phyloP scores from a whole-genome alignment of 2,113 vertebrate genomes.

The Hypomesus transpacificus region DNA sequence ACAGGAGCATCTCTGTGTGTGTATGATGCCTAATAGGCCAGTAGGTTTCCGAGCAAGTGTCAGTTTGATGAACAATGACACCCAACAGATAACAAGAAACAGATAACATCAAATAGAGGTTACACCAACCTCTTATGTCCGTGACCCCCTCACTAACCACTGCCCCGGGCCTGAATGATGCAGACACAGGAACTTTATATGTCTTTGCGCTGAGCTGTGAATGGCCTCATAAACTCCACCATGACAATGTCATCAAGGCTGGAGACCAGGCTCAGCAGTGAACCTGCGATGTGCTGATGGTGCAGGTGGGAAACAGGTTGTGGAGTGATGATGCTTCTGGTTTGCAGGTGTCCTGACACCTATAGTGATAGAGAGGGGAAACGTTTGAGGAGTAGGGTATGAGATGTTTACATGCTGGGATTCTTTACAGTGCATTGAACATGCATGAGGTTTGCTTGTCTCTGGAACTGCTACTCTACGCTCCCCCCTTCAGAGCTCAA shows the following conservation, averaged over 20 bases:
- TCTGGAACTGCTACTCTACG: no score
- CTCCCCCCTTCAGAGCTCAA: no score
- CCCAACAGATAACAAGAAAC: constrained; percentile 8
- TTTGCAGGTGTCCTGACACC: no score
- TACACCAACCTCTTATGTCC: constrained; percentile 32
- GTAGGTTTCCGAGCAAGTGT: constrained; percentile 17
- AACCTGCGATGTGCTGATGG: background rate
- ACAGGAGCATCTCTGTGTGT: background rate
- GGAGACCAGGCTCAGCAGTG: background rate
- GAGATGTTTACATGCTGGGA: no score
- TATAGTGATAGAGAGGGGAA: no score
- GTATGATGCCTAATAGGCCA: background rate
- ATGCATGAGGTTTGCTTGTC: no score
- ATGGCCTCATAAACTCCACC: constrained; percentile 37
- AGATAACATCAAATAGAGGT: constrained; percentile 35
- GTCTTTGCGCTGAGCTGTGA: constrained; percentile 20
- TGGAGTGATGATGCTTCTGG: no score
- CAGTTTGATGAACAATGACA: constrained; percentile 25
- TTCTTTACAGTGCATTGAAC: no score
- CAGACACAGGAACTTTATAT: constrained; percentile 23
- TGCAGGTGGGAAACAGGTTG: no score
- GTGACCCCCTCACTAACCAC: constrained; percentile 14
- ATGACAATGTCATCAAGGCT: constrained; percentile 39
- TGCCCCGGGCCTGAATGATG: constrained; percentile 19
- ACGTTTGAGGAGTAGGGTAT: no score